Conservation (phyloP, 2,797 vertebrate genomes). For the Melanotaenia pygmaea region DNA sequence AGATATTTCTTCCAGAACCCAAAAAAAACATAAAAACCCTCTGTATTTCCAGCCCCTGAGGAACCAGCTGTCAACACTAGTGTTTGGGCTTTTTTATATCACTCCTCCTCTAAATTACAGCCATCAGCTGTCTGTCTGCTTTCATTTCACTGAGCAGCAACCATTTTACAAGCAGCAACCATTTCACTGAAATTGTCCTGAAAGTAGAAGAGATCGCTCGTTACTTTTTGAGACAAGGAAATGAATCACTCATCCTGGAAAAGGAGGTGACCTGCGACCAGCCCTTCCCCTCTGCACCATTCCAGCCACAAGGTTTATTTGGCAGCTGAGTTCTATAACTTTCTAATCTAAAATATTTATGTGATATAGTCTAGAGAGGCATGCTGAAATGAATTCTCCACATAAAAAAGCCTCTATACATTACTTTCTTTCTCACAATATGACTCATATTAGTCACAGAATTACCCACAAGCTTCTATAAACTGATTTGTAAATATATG, state of each 20-base stretch:
- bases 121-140: conserved; percentile 34
- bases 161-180: conserved; percentile 32
- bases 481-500: too few species aligned
- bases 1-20: conserved; percentile 12
- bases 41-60: background rate
- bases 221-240: conserved; percentile 44
- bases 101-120: conserved; percentile 32
- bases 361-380: conserved; percentile 54
- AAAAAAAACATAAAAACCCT: conserved; percentile 26
- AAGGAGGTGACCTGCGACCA: conserved; percentile 35
- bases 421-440: too few species aligned
- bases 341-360: conserved; percentile 72
- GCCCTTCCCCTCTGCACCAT: conserved; percentile 26
- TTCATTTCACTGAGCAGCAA: conserved; percentile 16
- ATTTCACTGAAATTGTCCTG: conserved; percentile 12
- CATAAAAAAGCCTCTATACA: too few species aligned
- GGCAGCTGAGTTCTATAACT: conserved; percentile 24
- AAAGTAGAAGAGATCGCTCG: conserved; percentile 25
- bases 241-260: conserved; percentile 55
- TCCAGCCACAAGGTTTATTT: conserved; percentile 40
- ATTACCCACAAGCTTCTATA: too few species aligned
- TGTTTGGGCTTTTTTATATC: conserved; percentile 17
- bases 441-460: too few species aligned
- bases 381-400: conserved; percentile 23
- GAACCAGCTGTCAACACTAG: conserved; percentile 33